Evolutionary conservation across 2,797 vertebrate species (phyloP).

Genomic region (Momotus momota): DNA sequence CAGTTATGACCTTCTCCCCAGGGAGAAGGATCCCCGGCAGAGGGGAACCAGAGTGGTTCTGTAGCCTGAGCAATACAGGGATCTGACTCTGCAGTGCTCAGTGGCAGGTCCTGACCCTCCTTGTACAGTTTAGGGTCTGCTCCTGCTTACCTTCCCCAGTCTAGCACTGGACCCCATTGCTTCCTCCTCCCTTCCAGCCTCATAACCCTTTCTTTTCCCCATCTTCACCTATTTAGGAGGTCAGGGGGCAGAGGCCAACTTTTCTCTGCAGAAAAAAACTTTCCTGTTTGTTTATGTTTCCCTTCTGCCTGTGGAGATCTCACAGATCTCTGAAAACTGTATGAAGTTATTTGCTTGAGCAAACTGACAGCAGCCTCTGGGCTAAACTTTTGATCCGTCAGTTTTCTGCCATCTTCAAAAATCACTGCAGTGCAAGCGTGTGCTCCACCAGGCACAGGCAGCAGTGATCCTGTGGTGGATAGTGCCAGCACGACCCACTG

Average conservation of each 20-base stretch:
- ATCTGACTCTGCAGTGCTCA: background rate
- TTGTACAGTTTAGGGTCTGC: background rate
- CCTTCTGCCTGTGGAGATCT: background rate
- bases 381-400: slow-evolving; percentile 72
- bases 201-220: background rate
- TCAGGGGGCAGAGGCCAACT: background rate
- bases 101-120: background rate
- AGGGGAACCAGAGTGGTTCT: background rate
- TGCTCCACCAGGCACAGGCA: background rate
- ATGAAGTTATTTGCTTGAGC: slow-evolving; percentile 63
- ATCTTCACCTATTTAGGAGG: background rate
- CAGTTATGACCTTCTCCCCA: accelerated
- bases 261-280: background rate
- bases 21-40: background rate
- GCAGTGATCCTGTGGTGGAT: background rate
- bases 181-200: background rate
- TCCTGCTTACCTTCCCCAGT: background rate
- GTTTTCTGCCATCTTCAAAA: slow-evolving; percentile 65
- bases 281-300: background rate
- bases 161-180: background rate
- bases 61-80: background rate
- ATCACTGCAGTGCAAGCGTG: background rate
- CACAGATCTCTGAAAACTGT: background rate
- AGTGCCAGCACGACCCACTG: accelerated
- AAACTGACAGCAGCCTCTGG: slow-evolving; percentile 76